Conservation (phyloP, 2,113 vertebrate genomes). For the Calyptommatus sinebrachiatus region DNA sequence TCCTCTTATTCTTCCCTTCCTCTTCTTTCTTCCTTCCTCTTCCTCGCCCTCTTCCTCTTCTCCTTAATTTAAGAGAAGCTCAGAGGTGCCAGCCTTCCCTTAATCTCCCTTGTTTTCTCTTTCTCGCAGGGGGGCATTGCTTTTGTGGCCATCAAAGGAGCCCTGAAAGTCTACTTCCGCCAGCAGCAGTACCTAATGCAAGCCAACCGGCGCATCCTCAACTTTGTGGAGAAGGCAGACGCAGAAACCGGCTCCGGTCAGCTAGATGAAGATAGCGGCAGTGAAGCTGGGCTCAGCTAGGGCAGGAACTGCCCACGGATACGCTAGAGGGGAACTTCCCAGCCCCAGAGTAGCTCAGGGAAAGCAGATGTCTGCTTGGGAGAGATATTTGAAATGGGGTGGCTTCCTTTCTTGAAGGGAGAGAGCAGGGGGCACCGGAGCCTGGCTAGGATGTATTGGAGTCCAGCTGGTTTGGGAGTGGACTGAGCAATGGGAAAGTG, state of each 20-base stretch:
- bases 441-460: not conserved
- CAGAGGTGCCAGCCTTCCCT: not conserved
- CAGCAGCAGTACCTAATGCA: slow-evolving; percentile 76
- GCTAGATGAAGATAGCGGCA: slow-evolving; percentile 15
- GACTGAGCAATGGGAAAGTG: not conserved
- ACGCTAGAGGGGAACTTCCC: not conserved
- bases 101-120: no score
- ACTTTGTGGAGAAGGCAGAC: slow-evolving; percentile 59
- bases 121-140: slow-evolving; percentile 69
- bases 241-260: not conserved
- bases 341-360: no score
- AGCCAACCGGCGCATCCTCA: slow-evolving; percentile 70
- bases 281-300: slow-evolving; percentile 21
- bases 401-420: not conserved
- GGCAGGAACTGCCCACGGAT: not conserved
- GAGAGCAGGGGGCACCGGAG: not conserved
- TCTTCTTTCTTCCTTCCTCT: not conserved
- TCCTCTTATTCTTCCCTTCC: not conserved
- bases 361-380: not conserved
- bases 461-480: not conserved
- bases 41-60: not conserved
- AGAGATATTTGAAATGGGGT: not conserved
- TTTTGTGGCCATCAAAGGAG: slow-evolving; percentile 74
- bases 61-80: not conserved
- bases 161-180: slow-evolving; percentile 76